Evolutionary conservation across 2,888 invertebrate species (phyloP), one percentile per base, ranked within the genome.

Genomic region (Chaetogeoica ovagalla): DNA sequence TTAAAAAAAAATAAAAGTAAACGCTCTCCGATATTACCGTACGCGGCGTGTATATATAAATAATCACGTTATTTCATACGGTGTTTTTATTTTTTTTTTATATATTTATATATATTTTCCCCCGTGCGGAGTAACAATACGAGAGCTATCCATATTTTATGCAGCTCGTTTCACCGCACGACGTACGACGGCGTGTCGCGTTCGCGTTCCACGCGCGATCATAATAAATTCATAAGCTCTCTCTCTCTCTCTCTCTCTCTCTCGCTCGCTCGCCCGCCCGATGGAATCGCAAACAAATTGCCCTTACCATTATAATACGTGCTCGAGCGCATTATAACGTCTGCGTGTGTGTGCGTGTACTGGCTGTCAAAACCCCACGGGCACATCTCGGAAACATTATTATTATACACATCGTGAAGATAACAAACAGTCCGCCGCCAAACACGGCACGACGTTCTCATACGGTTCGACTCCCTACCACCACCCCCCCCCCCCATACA

Each of bases 141-240:
- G 55, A 57, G 65, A 68, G 30, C 15, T 39, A 71, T 79, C 70
- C 77, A 79, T 79, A 71, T 79, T 79, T 79, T 79, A 79, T 79
- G 77, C 63, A 5, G 57, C 60, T 79, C 70, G 70, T 70, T 79
- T 79, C 70, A 39, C 77, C 60, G 77, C 70, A 70, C 77, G 77
- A 77, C 77, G 77, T 52, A 77, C 77, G 30, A 4, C 30, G 30
- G 30, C 30, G 30, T 77, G 77, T 79, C 69, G 69, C 76, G 60
- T 76, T 69, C 63, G 57, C 77, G 77, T 79, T 79, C 63, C 77
- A 57, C 77, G 15, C 59, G 77, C 77, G 62, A 70, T 70, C 70
- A 79, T 79, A 79, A 79, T 79, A 79, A 79, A 79, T 79, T 70
- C 77, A 79, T 79, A 79, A 71, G 70, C 17, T 55, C 77, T 77